Conservation (phyloP, 2,797 vertebrate genomes). For the Spondyliosoma cantharus region DNA sequence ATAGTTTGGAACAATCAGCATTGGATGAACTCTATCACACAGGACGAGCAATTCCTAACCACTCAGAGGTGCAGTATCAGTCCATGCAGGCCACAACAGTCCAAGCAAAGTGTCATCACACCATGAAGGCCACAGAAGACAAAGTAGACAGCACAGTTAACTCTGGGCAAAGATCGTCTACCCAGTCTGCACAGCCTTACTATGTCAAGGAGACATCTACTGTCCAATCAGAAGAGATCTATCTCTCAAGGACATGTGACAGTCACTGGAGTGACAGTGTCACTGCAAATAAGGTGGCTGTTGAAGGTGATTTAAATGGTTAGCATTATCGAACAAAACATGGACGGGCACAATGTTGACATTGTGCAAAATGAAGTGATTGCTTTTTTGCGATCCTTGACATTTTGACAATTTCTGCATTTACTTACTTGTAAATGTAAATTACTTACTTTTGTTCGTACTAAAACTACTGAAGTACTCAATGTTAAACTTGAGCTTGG, state of each 20-base stretch:
- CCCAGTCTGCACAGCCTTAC: slow-evolving; percentile 47
- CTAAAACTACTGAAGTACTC: slow-evolving; percentile 57
- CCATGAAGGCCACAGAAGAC: slow-evolving; percentile 47
- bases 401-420: slow-evolving; percentile 66
- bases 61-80: slow-evolving; percentile 31
- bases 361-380: slow-evolving; percentile 73
- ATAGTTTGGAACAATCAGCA: slow-evolving; percentile 18
- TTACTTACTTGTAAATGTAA: slow-evolving; percentile 30
- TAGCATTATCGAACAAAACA: slow-evolving; percentile 79
- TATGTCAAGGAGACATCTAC: slow-evolving; percentile 53
- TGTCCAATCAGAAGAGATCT: slow-evolving; percentile 74
- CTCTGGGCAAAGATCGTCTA: slow-evolving; percentile 51
- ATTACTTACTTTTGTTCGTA: slow-evolving; percentile 50
- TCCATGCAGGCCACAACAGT: slow-evolving; percentile 41
- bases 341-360: slow-evolving; percentile 72
- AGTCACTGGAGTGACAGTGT: slow-evolving; percentile 80
- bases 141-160: slow-evolving; percentile 37
- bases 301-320: slow-evolving; percentile 89
- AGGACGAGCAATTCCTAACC: slow-evolving; percentile 22
- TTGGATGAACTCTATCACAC: slow-evolving; percentile 41
- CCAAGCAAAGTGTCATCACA: slow-evolving; percentile 43
- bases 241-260: slow-evolving; percentile 74
- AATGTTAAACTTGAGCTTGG: slow-evolving; percentile 57
- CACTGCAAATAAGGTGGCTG: slow-evolving; percentile 87
- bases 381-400: slow-evolving; percentile 61